phyloP scores from a whole-genome alignment of 2,888 invertebrate species.

The Stratiomys singularior region DNA sequence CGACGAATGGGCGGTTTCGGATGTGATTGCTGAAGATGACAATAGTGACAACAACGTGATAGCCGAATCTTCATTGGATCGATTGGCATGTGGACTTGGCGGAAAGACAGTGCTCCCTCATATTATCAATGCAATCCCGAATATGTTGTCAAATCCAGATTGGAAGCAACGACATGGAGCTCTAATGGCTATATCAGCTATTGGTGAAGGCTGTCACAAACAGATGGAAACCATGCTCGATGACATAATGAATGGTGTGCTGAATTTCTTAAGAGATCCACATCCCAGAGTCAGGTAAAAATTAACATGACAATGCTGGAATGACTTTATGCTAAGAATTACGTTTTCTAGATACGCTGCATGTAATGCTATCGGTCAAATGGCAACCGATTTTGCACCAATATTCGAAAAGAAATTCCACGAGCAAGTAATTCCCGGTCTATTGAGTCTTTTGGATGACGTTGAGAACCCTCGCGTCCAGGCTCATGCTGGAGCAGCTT shows the following conservation, averaged over 20 bases:
- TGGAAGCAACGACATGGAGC: conserved; percentile 96
- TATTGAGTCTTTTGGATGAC: conserved; percentile 89
- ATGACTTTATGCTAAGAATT: background rate
- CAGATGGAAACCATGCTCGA: conserved; percentile 97
- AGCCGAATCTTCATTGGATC: conserved; percentile 95
- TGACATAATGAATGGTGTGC: conserved; percentile 90
- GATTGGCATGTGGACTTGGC: conserved; percentile 96
- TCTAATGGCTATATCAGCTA: conserved; percentile 97
- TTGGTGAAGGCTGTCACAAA: conserved; percentile 98
- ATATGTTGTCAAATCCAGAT: conserved; percentile 84
- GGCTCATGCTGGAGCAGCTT: conserved; percentile 88
- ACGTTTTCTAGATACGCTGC: conserved; percentile 80
- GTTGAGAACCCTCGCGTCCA: conserved; percentile 90
- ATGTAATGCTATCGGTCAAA: conserved; percentile 98
- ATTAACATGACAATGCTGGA: background rate
- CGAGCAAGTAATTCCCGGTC: conserved; percentile 90
- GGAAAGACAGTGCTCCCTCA: conserved; percentile 90
- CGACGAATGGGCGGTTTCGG: conserved; percentile 86
- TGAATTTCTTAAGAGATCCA: conserved; percentile 85
- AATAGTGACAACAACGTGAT: conserved; percentile 94
- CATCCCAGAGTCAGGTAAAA: conserved; percentile 62
- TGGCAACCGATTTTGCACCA: conserved; percentile 98
- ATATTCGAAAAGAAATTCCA: conserved; percentile 98
- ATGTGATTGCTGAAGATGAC: conserved; percentile 91
- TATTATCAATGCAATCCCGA: conserved; percentile 85